A percentile compares a stretch with the other conserved stretches of the same genome.
Evolutionary conservation across 1,140 invertebrate species (phyloP).

Genomic region (Drosophila dunni): DNA sequence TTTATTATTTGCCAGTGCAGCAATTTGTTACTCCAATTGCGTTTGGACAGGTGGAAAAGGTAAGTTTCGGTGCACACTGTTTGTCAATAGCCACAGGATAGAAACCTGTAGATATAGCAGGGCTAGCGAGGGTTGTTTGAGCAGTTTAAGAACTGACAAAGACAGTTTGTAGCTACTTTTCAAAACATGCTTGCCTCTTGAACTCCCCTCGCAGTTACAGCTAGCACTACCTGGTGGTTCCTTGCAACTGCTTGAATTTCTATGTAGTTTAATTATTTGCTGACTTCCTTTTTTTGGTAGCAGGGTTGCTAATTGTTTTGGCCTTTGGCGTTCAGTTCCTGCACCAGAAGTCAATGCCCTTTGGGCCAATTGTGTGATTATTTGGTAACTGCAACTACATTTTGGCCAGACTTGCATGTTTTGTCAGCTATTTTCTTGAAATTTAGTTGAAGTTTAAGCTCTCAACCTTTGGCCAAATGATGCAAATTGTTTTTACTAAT

Average conservation of each 20-base stretch:
- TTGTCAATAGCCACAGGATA: conserved; percentile 47
- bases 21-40: conserved; percentile 46
- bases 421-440: conserved; percentile 21
- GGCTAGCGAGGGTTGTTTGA: neutral
- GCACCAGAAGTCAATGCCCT: conserved; percentile 27
- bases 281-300: conserved; percentile 18
- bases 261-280: conserved; percentile 45
- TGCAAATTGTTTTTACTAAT: conserved; percentile 18
- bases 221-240: neutral
- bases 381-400: conserved; percentile 17
- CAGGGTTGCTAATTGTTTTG: conserved; percentile 35
- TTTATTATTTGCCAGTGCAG: conserved; percentile 58
- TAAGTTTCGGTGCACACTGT: conserved; percentile 38
- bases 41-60: conserved; percentile 36
- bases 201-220: conserved; percentile 1
- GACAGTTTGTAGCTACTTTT: no score
- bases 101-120: conserved; percentile 26
- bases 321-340: conserved; percentile 20
- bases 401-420: conserved; percentile 21
- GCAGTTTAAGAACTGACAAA: no score
- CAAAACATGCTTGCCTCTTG: neutral
- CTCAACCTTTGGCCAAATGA: conserved; percentile 8
- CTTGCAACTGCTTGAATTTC: neutral
- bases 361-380: conserved; percentile 19
- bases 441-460: conserved; percentile 14